phyloP scores from a whole-genome alignment of 1,140 invertebrate species.

The Aplysia californica region DNA sequence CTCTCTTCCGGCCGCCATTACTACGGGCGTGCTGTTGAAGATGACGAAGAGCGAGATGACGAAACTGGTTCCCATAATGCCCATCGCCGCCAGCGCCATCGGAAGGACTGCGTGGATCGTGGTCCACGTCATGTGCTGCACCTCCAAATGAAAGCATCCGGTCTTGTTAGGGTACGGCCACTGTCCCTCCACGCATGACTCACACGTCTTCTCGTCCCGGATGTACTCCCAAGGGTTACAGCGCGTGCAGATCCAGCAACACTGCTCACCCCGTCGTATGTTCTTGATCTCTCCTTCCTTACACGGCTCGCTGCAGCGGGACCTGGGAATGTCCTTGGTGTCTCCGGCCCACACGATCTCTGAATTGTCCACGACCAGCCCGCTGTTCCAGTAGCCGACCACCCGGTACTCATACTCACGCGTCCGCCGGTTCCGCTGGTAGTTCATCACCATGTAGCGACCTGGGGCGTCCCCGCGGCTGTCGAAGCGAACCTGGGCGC shows the following conservation, averaged over 20 bases:
- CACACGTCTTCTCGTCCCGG: constrained; percentile 74
- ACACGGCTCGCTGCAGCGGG: constrained; percentile 76
- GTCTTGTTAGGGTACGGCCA: constrained; percentile 65
- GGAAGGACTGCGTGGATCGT: constrained; percentile 73
- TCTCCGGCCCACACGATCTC: constrained; percentile 60
- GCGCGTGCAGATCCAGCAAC: constrained; percentile 77
- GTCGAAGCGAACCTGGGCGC: constrained; percentile 63
- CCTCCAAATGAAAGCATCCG: constrained; percentile 58
- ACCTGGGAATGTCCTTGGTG: constrained; percentile 69
- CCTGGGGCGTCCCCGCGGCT: constrained; percentile 70
- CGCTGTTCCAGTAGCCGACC: constrained; percentile 59
- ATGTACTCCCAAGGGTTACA: constrained; percentile 76
- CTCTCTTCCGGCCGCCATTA: constrained; percentile 66
- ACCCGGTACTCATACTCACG: constrained; percentile 56
- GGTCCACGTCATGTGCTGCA: constrained; percentile 74
- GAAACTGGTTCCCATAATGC: constrained; percentile 64
- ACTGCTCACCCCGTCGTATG: constrained; percentile 93
- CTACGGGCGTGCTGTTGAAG: constrained; percentile 65
- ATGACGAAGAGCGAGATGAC: constrained; percentile 62
- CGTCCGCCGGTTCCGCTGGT: constrained; percentile 49
- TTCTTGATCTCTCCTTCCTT: constrained; percentile 83
- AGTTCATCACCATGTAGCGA: constrained; percentile 69
- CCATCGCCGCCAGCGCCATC: constrained; percentile 70
- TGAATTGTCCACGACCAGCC: constrained; percentile 35
- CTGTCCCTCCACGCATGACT: constrained; percentile 72